Conservation (phyloP, 1,140 invertebrate species). For the Apocrypta bakeri region DNA sequence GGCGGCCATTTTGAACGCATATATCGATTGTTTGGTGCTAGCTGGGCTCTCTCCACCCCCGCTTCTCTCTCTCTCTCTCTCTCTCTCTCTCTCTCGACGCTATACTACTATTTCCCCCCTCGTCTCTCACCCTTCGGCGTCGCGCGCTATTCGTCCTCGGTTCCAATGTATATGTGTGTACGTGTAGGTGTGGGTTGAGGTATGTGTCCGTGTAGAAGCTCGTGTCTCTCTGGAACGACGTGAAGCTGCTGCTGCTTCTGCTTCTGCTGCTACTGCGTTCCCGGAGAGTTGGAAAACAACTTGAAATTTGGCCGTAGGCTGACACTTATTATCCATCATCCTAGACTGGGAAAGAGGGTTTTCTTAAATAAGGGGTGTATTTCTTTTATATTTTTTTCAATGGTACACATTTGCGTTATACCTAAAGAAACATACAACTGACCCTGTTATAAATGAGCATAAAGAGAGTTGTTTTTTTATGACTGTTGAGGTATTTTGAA, state of each 20-base stretch:
- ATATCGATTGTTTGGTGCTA: constrained; percentile 76
- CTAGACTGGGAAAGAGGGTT: background rate
- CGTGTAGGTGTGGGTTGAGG: constrained; percentile 52
- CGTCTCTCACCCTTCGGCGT: constrained; percentile 14
- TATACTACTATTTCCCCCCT: background rate
- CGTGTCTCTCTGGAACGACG: constrained; percentile 11
- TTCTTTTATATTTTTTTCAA: no score
- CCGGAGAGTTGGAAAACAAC: constrained; percentile 34
- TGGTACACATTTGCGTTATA: no score
- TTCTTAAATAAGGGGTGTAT: background rate
- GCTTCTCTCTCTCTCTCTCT: constrained; percentile 48
- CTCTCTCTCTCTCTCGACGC: constrained; percentile 17
- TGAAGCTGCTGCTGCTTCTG: background rate
- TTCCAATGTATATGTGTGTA: constrained; percentile 49
- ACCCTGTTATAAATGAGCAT: no score
- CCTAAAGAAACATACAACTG: no score
- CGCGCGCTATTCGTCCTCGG: constrained; percentile 39
- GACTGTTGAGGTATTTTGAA: background rate
- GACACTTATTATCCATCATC: constrained; percentile 43
- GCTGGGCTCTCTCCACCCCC: constrained; percentile 68
- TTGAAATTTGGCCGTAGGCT: constrained; percentile 39
- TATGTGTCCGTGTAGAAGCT: background rate
- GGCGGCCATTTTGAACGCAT: constrained; percentile 76
- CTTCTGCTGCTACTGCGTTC: constrained; percentile 13
- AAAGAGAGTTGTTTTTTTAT: no score